Evolutionary conservation across 1,140 invertebrate species (phyloP).

Genomic region (Condylostylus longicornis): DNA sequence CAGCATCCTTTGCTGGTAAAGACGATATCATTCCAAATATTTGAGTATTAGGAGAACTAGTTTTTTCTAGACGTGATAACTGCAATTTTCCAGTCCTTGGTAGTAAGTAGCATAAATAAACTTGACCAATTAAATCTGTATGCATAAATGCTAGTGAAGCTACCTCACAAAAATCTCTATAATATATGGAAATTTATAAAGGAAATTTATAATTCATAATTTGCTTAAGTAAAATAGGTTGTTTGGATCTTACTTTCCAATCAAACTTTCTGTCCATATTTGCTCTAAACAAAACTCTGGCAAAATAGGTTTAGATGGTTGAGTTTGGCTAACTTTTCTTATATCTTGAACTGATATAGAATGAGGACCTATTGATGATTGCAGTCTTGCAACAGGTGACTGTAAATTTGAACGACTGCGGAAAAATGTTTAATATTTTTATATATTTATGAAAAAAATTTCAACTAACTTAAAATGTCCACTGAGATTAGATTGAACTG

Average conservation of each 20-base stretch:
- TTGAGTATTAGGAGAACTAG: conserved; percentile 40
- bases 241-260: conserved; percentile 30
- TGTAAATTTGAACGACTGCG: conserved; percentile 17
- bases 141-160: conserved; percentile 68
- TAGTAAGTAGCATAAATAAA: conserved; percentile 69
- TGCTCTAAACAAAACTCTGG: conserved; percentile 77
- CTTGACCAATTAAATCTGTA: conserved; percentile 66
- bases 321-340: conserved; percentile 20
- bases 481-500: conserved; percentile 24
- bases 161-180: conserved; percentile 32
- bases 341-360: conserved; percentile 26
- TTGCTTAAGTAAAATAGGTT: no score
- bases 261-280: conserved; percentile 65
- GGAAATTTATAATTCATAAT: no score
- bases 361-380: conserved; percentile 20
- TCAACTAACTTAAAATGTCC: conserved; percentile 22
- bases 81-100: conserved; percentile 47
- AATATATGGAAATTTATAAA: conserved; percentile 9
- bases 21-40: conserved; percentile 58
- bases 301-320: conserved; percentile 52
- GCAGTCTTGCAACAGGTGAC: conserved; percentile 22
- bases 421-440: neutral
- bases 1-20: conserved; percentile 69
- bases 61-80: conserved; percentile 59
- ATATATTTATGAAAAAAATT: conserved; percentile 6